A percentile compares a stretch with the other conserved stretches of the same genome.
These are phyloP conservation scores for Merops nubicus DNA, from an alignment of 2,113 vertebrate genomes.

Conservation along the genomic window DNA sequence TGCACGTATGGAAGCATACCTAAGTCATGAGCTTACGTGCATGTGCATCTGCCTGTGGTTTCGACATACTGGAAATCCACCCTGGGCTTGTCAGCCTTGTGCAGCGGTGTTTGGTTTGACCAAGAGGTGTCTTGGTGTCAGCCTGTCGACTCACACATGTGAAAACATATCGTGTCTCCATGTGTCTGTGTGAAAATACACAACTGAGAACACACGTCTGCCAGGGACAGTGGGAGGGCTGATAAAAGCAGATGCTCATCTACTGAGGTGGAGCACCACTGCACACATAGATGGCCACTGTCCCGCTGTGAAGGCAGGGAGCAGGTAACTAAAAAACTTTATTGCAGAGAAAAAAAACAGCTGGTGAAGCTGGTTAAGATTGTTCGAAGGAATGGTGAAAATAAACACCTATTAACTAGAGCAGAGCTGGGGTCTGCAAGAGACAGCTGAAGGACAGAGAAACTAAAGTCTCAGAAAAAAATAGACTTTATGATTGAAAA, in stretches of 20 bases:
- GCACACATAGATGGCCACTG: background rate
- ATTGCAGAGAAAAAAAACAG: background rate
- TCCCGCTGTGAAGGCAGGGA: background rate
- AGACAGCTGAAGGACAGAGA: background rate
- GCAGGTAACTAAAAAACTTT: background rate
- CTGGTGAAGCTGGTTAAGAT: fast-evolving
- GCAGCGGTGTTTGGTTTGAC: background rate
- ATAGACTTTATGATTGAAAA: background rate
- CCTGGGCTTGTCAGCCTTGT: background rate
- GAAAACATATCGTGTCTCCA: fast-evolving
- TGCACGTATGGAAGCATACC: background rate
- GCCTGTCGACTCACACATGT: background rate
- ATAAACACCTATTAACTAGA: background rate
- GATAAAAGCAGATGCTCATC: background rate
- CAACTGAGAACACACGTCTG: too few species aligned
- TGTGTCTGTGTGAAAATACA: too few species aligned
- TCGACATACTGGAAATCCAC: background rate
- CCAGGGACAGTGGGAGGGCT: background rate
- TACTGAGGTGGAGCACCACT: background rate
- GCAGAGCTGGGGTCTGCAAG: background rate
- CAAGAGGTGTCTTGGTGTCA: background rate
- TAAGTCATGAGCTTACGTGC: fast-evolving
- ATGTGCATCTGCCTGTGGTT: background rate
- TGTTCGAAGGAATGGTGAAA: background rate
- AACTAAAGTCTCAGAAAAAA: background rate